Base-by-base conservation (phyloP, 2,888 invertebrate genomes). In the Pachydiplax longipennis region DNA sequence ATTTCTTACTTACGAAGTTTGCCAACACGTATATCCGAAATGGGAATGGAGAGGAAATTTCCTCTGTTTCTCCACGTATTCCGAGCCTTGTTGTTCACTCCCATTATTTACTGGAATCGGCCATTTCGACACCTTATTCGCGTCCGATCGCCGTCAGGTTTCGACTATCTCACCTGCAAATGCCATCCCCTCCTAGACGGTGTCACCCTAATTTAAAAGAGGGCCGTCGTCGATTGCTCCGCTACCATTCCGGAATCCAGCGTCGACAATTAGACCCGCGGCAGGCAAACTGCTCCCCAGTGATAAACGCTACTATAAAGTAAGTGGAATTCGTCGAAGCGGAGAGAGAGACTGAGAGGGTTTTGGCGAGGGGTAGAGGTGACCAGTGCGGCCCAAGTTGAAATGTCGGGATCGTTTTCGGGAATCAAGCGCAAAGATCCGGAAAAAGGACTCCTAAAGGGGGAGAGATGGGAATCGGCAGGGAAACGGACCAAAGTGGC, bases 191-290 rank as follows among this genome's bases (percentile, higher is more conserved):
- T 73, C 25, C 73, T 73, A 73, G 25, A n/a, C 31, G 73, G 22
- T 13, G 65, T 37, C 35, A 37, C 87, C 22, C 87, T 37, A 87
- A 87, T 61, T 87, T 87, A 61, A 53, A 87, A 87, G 61, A 58
- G 87, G 37, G 87, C 61, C 35, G n/a, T 22, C 87, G 87, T 61
- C 61, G 87, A 87, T 87, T 87, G 87, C 87, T 65, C 18, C 58
- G 58, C 44, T 15, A 22, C 87, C 87, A 37, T 87, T 87, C 37
- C 37, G 61, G 87, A 58, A 61, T 61, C 87, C 87, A 83, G 58
- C 58, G 83, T 83, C 83, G 87, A 61, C 87, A 87, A 87, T 87
- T 87, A 87, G 61, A 61, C 87, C 87, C 61, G 35, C 61, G 61
- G 87, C 61, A 8, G 87, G 37, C 61, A 87, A 87, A 87, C 87